phyloP scores from a whole-genome alignment of 2,888 invertebrate genomes.

The Chaetoderma sp. region DNA sequence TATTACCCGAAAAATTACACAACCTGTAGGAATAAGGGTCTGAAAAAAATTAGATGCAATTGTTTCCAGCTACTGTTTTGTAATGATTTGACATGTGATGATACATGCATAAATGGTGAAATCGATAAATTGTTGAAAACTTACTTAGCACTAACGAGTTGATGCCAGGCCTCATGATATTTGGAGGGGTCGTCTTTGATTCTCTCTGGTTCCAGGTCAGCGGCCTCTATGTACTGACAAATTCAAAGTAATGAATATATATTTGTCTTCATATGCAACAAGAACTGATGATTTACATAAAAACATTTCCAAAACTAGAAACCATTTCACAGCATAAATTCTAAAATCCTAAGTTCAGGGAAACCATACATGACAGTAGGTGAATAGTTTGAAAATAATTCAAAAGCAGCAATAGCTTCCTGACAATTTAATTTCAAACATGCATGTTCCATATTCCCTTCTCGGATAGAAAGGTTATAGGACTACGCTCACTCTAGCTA shows the following conservation, averaged over 20 bases:
- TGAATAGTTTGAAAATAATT: not conserved
- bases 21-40: too few species aligned
- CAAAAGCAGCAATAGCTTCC: not conserved
- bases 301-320: not conserved
- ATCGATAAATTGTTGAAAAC: too few species aligned
- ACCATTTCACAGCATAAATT: not conserved
- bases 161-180: conserved; percentile 94
- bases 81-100: too few species aligned
- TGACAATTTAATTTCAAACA: not conserved
- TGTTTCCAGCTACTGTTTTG: too few species aligned
- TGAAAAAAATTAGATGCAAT: too few species aligned
- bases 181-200: conserved; percentile 81
- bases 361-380: not conserved
- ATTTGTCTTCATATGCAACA: too few species aligned
- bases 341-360: not conserved
- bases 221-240: conserved; percentile 87
- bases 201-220: conserved; percentile 83
- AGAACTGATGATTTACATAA: too few species aligned
- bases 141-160: conserved; percentile 78
- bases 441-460: too few species aligned
- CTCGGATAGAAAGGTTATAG: too few species aligned
- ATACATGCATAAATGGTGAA: too few species aligned
- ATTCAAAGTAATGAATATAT: conserved; percentile 24
- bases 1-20: too few species aligned
- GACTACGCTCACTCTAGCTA: too few species aligned